Base-by-base conservation (phyloP, 1,140 invertebrate species). In the Euwallacea fornicatus region DNA sequence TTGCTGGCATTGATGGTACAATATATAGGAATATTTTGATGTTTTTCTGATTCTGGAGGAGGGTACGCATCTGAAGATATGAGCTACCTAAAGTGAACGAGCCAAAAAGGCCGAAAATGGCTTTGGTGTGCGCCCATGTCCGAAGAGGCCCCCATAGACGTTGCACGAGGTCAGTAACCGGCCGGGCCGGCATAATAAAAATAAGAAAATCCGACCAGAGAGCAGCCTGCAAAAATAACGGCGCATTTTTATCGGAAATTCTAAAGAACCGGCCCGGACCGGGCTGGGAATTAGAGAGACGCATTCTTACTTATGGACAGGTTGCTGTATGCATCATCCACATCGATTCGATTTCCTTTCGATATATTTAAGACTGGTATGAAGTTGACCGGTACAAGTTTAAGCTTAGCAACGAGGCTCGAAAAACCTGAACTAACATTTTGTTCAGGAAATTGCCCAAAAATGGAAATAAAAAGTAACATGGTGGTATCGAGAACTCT, bases 211-310 rank as follows among this genome's bases (percentile, higher is more conserved):
- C 76, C 78, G 77, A 80, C 68, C 66, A 71, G 69, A 70, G 71
- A 71, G 74, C 73, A 73, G 74, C 75, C 72, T 76, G 75, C 76
- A 80, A 80, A 80, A 79, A 80, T 79, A 80, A 80, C 79, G 79
- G 79, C 66, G 75, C 72, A 80, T 80, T 80, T 80, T 80, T 80
- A 80, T 79, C 77, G 75, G 74, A 74, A 80, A 80, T 76, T 77
- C 72, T 72, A 73, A 75, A 77, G 76, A 77, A 77, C 76, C 76
- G 76, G 76, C 76, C 76, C 76, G 76, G 76, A 75, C 76, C 76
- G 75, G 73, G 68, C 73, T 75, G 74, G 72, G 76, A 75, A 76
- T 76, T 76, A 74, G 71, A 75, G 68, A 73, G 73, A 75, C 65
- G 71, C 71, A 74, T 72, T 68, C 71, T 69, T 74, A 73, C 74